Evolutionary conservation across 1,140 invertebrate species (phyloP).

Genomic region (Tetramorium parvispinum): DNA sequence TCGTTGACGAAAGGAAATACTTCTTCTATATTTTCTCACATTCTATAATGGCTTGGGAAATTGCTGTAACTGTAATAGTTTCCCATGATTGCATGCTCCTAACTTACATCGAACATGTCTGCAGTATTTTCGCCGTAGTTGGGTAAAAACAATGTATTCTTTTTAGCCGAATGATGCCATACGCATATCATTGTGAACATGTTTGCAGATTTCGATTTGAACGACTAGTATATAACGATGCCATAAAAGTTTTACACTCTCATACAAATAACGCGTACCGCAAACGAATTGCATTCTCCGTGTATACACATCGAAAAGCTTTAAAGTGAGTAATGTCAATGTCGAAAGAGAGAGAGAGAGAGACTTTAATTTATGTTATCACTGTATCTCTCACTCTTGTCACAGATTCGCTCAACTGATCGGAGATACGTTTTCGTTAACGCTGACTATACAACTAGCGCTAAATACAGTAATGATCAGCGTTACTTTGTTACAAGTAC

Average conservation of each 20-base stretch:
- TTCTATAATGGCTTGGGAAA: background rate
- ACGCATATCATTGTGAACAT: background rate
- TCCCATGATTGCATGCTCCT: conserved; percentile 33
- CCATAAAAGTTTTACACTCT: background rate
- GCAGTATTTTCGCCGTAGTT: conserved; percentile 50
- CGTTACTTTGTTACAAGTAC: conserved; percentile 37
- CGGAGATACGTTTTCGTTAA: conserved; percentile 30
- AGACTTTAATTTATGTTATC: background rate
- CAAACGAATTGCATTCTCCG: conserved; percentile 41
- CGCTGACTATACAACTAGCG: conserved; percentile 23
- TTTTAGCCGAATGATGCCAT: background rate
- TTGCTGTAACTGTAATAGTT: conserved; percentile 18
- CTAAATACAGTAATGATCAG: conserved; percentile 26
- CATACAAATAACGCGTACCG: background rate
- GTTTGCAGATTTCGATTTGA: conserved; percentile 45
- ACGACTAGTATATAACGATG: background rate
- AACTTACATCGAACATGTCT: conserved; percentile 49
- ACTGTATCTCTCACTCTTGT: background rate
- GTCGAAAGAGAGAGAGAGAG: background rate
- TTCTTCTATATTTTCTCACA: conserved; percentile 37
- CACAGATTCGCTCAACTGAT: conserved; percentile 38
- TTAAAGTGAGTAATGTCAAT: conserved; percentile 21
- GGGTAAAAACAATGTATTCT: conserved; percentile 17
- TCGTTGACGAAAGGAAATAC: conserved; percentile 43
- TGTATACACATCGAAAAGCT: conserved; percentile 17